Evolutionary conservation across 2,888 invertebrate genomes (phyloP), one percentile per base, ranked within the genome.

Genomic region (Keiferia lycopersicella): DNA sequence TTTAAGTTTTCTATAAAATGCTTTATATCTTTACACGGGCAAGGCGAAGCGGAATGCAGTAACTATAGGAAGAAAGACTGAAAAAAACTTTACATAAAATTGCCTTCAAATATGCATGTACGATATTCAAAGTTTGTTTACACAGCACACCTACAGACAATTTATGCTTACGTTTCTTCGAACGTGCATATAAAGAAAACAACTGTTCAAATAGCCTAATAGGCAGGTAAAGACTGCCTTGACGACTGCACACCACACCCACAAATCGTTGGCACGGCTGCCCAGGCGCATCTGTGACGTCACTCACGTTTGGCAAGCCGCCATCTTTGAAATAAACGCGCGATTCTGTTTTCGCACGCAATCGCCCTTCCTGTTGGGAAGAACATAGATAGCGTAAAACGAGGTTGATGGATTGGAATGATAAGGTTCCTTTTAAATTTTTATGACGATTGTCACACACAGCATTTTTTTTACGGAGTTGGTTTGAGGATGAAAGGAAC

Each of bases 321-420:
- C 88, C 87, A 88, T 82, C 68, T 79, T 82, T 72, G 79, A 87
- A 87, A 86, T 87, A 85, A 81, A 77, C 77, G 65, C 71, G 78
- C 73, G 73, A 78, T 72, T 72, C 67, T 51, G 60, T 61, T 64
- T 66, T 68, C 66, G 51, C 22, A 26, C 51, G 67, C 73, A 70
- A 76, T 77, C 68, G 69, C 71, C 72, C 77, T 85, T 84, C 85
- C 85, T 81, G 79, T 77, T 65, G 69, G 70, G 60, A n/a, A 12
- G 4, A 45, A 45, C 26, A 45, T n/a, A 30, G 34, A 57, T 57
- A 22, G 34, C 56, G n/a, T 26, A n/a, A 34, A 57, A 11, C 16
- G 45, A 45, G 45, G 45, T 45, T 45, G 45, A 22, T 53, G 20
- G 18, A 6, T 53, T 10, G 53, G 18, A 41, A 14, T 41, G 41